A percentile compares a stretch with the other conserved stretches of the same genome.
Conservation (phyloP, 1,140 invertebrate genomes). For the Drosophila sproati region DNA sequence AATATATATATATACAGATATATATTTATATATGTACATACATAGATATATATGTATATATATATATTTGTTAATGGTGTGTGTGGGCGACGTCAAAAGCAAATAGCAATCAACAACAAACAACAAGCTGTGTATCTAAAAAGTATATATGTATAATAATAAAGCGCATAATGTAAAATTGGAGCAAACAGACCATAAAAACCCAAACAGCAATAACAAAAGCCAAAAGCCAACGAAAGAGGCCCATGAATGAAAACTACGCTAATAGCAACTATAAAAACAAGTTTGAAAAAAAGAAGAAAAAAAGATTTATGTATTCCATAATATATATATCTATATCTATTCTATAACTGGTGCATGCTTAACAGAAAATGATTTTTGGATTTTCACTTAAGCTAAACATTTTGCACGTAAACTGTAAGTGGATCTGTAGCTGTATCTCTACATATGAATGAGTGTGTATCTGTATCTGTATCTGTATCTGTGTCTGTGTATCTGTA, state of each 20-base stretch:
- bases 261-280: conserved; percentile 53
- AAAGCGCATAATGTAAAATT: conserved; percentile 65
- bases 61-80: conserved; percentile 1
- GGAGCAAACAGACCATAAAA: conserved; percentile 75
- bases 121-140: conserved; percentile 4
- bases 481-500: conserved; percentile 35
- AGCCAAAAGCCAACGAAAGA: conserved; percentile 3
- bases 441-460: conserved; percentile 6
- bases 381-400: conserved; percentile 58
- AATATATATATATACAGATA: conserved; percentile 1
- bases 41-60: not conserved
- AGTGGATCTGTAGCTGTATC: conserved; percentile 45
- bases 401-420: conserved; percentile 59
- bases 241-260: conserved; percentile 61
- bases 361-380: conserved; percentile 10
- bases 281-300: conserved; percentile 20
- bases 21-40: not conserved
- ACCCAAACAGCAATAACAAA: conserved; percentile 24
- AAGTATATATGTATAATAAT: conserved; percentile 35
- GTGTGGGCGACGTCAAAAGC: conserved; percentile 17
- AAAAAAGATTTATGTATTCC: not conserved
- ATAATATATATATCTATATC: conserved; percentile 2
- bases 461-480: conserved; percentile 30
- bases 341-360: not conserved
- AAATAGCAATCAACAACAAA: conserved; percentile 46